phyloP scores from a whole-genome alignment of 2,113 vertebrate genomes.

The Ramphastos sulfuratus region DNA sequence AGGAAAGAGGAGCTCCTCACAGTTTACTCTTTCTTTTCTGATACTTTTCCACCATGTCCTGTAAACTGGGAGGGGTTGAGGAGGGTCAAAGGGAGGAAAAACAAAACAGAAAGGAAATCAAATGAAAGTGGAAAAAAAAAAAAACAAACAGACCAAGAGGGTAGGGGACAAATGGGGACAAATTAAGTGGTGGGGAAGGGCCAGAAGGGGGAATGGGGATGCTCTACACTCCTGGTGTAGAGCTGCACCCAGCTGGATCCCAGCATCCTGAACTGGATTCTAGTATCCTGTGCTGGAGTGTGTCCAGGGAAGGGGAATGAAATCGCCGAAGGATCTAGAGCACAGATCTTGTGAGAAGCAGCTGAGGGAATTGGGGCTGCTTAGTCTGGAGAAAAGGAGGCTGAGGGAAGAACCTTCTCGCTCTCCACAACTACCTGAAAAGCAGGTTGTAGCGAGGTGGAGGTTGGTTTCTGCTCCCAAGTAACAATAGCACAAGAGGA shows the following conservation, averaged over 20 bases:
- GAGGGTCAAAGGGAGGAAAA: not conserved
- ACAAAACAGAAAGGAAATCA: conserved; percentile 47
- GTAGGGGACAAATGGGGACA: not conserved
- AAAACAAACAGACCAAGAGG: not conserved
- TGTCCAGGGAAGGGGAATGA: not conserved
- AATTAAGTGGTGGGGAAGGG: not conserved
- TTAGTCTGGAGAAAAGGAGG: not conserved
- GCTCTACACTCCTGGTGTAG: not conserved
- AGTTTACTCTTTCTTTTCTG: conserved; percentile 97
- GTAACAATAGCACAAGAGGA: not conserved
- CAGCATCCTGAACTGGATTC: not conserved
- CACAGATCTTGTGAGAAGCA: not conserved
- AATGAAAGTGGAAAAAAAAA: not conserved
- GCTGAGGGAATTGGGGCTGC: not conserved
- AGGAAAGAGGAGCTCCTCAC: conserved; percentile 83
- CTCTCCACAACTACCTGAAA: not conserved
- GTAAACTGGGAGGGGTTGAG: conserved; percentile 84
- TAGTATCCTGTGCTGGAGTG: not conserved
- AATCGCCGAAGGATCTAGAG: not conserved
- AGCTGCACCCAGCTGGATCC: not conserved
- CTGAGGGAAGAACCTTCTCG: not conserved
- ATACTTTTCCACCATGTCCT: conserved; percentile 99
- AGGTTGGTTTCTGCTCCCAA: not conserved
- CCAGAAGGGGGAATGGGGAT: not conserved
- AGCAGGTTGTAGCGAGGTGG: not conserved